These are phyloP conservation scores for Babylonia areolata DNA, from an alignment of 1,140 invertebrate species.

Conservation along the genomic window DNA sequence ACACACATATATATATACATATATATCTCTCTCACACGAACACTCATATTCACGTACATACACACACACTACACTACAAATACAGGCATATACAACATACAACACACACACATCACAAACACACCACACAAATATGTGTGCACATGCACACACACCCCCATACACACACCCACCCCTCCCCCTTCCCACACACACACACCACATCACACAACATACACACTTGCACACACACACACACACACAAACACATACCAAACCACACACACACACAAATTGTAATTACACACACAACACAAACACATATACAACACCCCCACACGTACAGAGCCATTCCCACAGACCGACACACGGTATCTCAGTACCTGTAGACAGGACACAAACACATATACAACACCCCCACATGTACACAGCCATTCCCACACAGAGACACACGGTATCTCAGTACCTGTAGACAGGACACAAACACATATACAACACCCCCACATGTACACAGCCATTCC, in stretches of 20 bases:
- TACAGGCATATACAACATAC: no score
- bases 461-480: conserved; percentile 80
- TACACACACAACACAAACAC: neutral
- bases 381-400: conserved; percentile 60
- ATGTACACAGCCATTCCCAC: neutral
- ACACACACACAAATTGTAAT: neutral
- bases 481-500: neutral
- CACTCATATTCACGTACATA: no score
- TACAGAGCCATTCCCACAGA: neutral
- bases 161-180: neutral
- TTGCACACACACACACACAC: neutral
- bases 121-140: no score
- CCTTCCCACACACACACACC: neutral
- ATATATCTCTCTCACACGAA: no score
- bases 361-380: conserved; percentile 87
- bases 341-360: neutral
- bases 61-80: no score
- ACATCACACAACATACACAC: neutral
- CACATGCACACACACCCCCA: neutral
- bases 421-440: neutral
- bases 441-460: conserved; percentile 83
- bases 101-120: no score
- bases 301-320: no score
- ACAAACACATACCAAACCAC: neutral
- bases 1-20: no score